A percentile compares a stretch with the other conserved stretches of the same genome.
These are phyloP conservation scores for Drosophila pachea DNA, from an alignment of 1,140 invertebrate genomes.

Conservation along the genomic window DNA sequence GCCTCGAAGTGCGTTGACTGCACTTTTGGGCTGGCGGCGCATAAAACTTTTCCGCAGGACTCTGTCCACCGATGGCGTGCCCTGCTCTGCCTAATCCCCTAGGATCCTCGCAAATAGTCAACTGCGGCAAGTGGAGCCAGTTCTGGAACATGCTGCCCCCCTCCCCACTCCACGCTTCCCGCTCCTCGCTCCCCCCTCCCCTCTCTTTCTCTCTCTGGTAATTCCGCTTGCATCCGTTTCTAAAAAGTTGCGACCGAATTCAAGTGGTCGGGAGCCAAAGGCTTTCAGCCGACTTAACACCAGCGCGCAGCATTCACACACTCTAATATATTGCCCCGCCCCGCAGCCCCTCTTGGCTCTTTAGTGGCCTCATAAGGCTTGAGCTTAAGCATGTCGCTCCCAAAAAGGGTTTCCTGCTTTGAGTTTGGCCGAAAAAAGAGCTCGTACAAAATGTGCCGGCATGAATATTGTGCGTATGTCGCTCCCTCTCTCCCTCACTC, in stretches of 20 bases:
- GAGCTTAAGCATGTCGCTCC: constrained; percentile 71
- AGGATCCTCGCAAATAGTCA: constrained; percentile 46
- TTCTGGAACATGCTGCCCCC: constrained; percentile 9
- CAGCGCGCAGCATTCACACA: constrained; percentile 41
- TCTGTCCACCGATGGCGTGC: not conserved
- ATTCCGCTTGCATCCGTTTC: constrained; percentile 71
- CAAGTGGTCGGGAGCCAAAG: constrained; percentile 66
- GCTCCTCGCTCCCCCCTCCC: not conserved
- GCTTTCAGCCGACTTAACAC: constrained; percentile 76
- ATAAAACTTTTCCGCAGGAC: constrained; percentile 61
- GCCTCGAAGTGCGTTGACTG: constrained; percentile 67
- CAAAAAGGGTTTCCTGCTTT: constrained; percentile 69
- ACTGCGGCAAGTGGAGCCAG: constrained; percentile 34
- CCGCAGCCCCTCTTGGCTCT: constrained; percentile 10
- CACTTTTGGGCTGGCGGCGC: constrained; percentile 59
- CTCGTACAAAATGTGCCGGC: constrained; percentile 57
- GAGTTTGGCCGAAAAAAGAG: constrained; percentile 53
- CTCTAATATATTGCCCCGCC: constrained; percentile 52
- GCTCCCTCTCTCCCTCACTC: constrained; percentile 2
- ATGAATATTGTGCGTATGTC: constrained; percentile 58
- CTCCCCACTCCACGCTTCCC: not conserved
- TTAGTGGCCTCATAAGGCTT: constrained; percentile 71
- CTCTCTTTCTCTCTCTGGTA: constrained; percentile 31
- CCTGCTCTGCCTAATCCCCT: not conserved
- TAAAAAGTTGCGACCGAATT: constrained; percentile 70